Percentiles rank a stretch among this genome's conserved stretches.
phyloP scores from a whole-genome alignment of 64 coral and sea anemone species.

The Cladopsammia gracilis region DNA sequence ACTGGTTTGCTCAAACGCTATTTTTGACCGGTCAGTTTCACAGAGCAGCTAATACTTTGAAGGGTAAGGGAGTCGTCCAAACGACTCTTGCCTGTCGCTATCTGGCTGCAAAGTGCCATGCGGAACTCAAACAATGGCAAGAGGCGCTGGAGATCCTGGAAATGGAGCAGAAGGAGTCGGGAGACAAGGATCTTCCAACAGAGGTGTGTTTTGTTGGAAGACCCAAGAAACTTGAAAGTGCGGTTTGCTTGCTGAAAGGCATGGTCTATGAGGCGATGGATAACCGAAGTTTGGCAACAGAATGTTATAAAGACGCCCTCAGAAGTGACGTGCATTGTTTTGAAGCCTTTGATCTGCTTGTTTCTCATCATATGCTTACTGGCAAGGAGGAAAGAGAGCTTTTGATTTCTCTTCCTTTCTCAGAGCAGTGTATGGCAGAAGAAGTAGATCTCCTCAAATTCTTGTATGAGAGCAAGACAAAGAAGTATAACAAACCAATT shows the following conservation, averaged over 20 bases:
- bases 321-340: conserved; percentile 97
- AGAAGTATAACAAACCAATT: conserved; percentile 82
- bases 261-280: conserved; percentile 94
- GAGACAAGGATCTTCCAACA: conserved; percentile 68
- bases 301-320: conserved; percentile 96
- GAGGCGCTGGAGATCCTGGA: conserved; percentile 91
- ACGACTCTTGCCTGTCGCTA: conserved; percentile 91
- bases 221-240: conserved; percentile 88
- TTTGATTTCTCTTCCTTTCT: conserved; percentile 82
- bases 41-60: conserved; percentile 83
- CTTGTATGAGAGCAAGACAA: conserved; percentile 89
- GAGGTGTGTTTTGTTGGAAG: conserved; percentile 58
- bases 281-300: conserved; percentile 86
- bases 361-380: conserved; percentile 97
- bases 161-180: conserved; percentile 81
- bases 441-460: conserved; percentile 91
- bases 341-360: conserved; percentile 97
- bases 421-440: conserved; percentile 90
- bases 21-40: conserved; percentile 92
- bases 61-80: conserved; percentile 75
- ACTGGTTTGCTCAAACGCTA: conserved; percentile 97
- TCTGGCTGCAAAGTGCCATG: conserved; percentile 93
- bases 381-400: conserved; percentile 89
- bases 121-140: conserved; percentile 96
- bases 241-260: conserved; percentile 84